These are phyloP conservation scores for Ypsolopha sequella DNA, from an alignment of 2,888 invertebrate species.

Conservation along the genomic window DNA sequence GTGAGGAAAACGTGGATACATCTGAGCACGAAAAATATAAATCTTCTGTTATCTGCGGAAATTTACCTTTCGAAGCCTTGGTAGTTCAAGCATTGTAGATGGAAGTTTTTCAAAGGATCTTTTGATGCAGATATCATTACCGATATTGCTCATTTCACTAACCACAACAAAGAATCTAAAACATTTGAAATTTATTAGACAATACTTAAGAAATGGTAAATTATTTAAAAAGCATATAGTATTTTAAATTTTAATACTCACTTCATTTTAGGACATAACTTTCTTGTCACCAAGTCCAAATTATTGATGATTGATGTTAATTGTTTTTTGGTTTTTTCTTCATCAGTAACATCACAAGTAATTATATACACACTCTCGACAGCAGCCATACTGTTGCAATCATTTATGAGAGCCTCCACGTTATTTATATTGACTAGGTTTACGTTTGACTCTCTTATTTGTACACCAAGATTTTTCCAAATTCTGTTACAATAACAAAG, in stretches of 20 bases:
- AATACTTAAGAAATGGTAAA: background rate
- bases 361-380: background rate
- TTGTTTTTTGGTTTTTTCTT: background rate
- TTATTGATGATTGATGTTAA: background rate
- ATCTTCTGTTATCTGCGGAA: background rate
- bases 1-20: too few species aligned
- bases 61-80: background rate
- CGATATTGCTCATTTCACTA: background rate
- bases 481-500: background rate
- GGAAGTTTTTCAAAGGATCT: background rate
- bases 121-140: background rate
- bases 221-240: too few species aligned
- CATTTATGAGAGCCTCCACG: background rate
- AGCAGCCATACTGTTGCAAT: background rate
- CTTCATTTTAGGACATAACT: background rate
- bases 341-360: background rate
- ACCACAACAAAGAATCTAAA: background rate
- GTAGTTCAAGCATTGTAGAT: background rate
- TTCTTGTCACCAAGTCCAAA: conserved; percentile 3
- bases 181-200: background rate
- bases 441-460: background rate
- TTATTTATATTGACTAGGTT: background rate
- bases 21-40: too few species aligned
- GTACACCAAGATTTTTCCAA: background rate
- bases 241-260: background rate